Percentiles rank a stretch among this genome's conserved stretches.
Evolutionary conservation across 2,113 vertebrate genomes (phyloP).

Genomic region (Pimephales promelas): DNA sequence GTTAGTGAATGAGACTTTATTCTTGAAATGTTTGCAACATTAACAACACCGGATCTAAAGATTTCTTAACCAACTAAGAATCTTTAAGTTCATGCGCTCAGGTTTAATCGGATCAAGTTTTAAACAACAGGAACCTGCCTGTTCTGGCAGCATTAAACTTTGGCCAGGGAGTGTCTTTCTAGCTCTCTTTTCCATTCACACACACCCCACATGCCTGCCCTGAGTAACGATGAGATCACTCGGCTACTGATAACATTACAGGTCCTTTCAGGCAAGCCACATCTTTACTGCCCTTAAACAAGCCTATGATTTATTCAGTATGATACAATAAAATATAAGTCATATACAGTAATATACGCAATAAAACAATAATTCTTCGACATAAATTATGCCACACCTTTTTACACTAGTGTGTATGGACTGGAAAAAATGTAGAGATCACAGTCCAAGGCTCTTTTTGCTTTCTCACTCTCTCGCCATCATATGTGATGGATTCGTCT

Average conservation of each 20-base stretch:
- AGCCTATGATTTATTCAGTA: not conserved
- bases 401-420: not conserved
- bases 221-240: constrained; percentile 24
- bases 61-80: constrained; percentile 10
- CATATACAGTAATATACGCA: constrained; percentile 17
- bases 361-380: constrained; percentile 14
- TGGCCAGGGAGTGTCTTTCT: constrained; percentile 47
- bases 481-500: constrained; percentile 4
- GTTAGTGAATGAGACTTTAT: not conserved
- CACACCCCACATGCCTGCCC: constrained; percentile 15
- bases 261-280: constrained; percentile 12
- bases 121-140: constrained; percentile 7
- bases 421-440: constrained; percentile 26
- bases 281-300: constrained; percentile 15
- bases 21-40: constrained; percentile 12
- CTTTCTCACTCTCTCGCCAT: constrained; percentile 7
- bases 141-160: constrained; percentile 44
- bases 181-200: not conserved
- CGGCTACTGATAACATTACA: constrained; percentile 28
- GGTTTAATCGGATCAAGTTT: not conserved
- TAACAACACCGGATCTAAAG: not conserved
- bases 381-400: constrained; percentile 7
- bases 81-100: constrained; percentile 32
- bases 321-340: constrained; percentile 22
- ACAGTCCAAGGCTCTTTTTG: constrained; percentile 9